Base-by-base conservation (phyloP, 1,140 invertebrate genomes). In the Nebria ingens region DNA sequence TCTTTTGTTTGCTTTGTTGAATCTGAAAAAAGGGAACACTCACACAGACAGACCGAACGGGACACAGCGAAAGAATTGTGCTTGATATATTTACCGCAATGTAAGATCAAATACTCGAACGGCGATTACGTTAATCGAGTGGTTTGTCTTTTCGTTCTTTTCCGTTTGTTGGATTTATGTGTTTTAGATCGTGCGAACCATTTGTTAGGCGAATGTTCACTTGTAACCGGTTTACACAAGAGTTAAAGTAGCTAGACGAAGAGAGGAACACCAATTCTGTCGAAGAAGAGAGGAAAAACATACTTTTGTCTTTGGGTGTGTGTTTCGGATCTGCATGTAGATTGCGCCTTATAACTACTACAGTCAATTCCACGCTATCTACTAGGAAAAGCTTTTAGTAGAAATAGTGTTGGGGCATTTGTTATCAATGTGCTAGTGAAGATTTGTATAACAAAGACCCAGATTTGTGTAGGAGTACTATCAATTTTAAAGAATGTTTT, bases 131-230 rank as follows among this genome's bases (percentile, higher is more conserved):
- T 45, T 45, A 45, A 45, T 45, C 40, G 40, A 45, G 40, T 45
- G 40, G 40, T 45, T 45, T 45, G 40, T 45, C 40, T 45, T 45
- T 17, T 45, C 40, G 40, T 45, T 45, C 40, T 45, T 45, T 45
- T n/a, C n/a, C 25, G 25, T 9, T n/a, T 29, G 25, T 29, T 29
- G 25, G 40, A 45, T 45, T 45, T 45, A 45, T 45, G 40, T 45
- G 40, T 45, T 45, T 45, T 45, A 45, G 40, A 45, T 45, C 40
- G 40, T 17, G 15, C 40, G 40, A 17, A 17, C 40, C 40, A 45
- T 45, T 45, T 45, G 40, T 45, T 45, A 45, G 40, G 9, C 40
- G 6, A 17, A 45, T 45, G 40, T 17, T 9, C 40, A n/a, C 17
- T 17, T 17, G 40, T 45, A 45, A n/a, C n/a, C n/a, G 9, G 40